Base-by-base conservation (phyloP, 1,140 invertebrate species). In the Zaprionus davidi region DNA sequence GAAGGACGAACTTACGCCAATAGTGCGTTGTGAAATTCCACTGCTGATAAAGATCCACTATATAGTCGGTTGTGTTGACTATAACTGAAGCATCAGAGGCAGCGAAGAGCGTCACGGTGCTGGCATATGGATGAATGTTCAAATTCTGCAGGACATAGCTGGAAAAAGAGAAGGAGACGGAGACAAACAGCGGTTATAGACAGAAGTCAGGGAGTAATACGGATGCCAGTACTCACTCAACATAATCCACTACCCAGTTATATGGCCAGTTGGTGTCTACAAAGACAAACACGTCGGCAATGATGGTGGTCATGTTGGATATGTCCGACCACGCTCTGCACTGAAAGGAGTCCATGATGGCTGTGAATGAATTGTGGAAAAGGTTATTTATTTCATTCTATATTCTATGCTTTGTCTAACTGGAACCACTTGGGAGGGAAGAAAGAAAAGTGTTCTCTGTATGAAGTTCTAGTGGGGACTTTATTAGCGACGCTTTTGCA, bases 101-200 rank as follows among this genome's bases (percentile, higher is more conserved):
- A 72, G 94, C 96, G 2, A 96, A 92, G 20, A 97, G 68, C 0
- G 95, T 96, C 11, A 95, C 94, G 80, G 94, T 95, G 65, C 95
- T 95, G 34, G 95, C 95, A 78, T 94, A 96, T 55, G 93, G 95
- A 79, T 94, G 94, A 11, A 97, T 93, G 81, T 96, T 95, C 1
- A 96, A 92, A 34, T 93, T 93, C 56, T 96, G 95, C 6, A 96
- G 78, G 1, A 96, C 87, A 66, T 94, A 93, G 5, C 95, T 94
- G 60, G 5, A 80, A 90, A 11, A 31, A 34, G 7, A 44, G 11
- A 38, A 31, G 12, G 22, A 24, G n/a, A 17, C 0, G 3, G n/a
- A 15, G 4, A n/a, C n/a, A n/a, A n/a, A n/a, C n/a, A n/a, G n/a
- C n/a, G n/a, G n/a, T n/a, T 24, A 34, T 26, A 24, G 11, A 15